Conservation (phyloP, 2,113 vertebrate species). For the Xenopus borealis region DNA sequence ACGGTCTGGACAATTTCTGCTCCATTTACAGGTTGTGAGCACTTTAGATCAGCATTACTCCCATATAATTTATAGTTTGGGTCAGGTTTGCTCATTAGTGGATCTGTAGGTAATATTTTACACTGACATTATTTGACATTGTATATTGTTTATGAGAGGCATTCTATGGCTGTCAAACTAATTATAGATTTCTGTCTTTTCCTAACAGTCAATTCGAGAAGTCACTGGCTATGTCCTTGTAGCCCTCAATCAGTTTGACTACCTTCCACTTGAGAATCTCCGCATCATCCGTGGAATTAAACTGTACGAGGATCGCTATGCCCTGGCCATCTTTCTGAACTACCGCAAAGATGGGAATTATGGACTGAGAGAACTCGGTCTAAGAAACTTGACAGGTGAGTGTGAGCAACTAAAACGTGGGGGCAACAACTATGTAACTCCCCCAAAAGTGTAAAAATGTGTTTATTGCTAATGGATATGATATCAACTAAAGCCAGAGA, state of each 20-base stretch:
- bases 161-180: too few species aligned
- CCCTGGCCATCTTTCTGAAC: constrained; percentile 93
- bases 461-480: too few species aligned
- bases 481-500: too few species aligned
- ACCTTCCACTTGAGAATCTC: constrained; percentile 92
- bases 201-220: constrained; percentile 87
- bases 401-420: not conserved
- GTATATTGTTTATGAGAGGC: too few species aligned
- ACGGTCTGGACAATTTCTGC: too few species aligned
- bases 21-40: too few species aligned
- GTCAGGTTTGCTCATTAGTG: too few species aligned
- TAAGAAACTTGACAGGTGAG: constrained; percentile 92
- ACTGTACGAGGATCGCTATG: constrained; percentile 88
- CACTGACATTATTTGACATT: too few species aligned
- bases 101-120: too few species aligned
- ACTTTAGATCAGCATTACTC: too few species aligned
- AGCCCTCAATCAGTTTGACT: constrained; percentile 95
- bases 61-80: too few species aligned
- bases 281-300: constrained; percentile 92
- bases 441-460: too few species aligned
- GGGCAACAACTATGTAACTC: not conserved
- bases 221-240: constrained; percentile 95
- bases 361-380: constrained; percentile 87
- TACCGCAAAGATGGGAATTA: constrained; percentile 89
- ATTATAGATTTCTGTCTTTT: constrained; percentile 31